phyloP scores from a whole-genome alignment of 2,888 invertebrate species.

The Junonia oenone region DNA sequence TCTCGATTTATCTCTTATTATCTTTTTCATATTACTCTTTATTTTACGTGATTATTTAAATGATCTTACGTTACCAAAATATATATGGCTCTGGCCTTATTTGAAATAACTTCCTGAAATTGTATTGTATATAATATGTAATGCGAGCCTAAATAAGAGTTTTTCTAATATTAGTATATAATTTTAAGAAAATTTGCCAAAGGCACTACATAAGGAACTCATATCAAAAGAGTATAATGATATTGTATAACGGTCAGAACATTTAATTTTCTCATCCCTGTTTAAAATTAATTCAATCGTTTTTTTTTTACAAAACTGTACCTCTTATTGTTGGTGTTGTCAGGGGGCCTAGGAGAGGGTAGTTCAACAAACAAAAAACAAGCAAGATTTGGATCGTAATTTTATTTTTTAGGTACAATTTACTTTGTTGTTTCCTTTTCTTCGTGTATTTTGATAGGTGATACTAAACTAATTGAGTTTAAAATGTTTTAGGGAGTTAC shows the following conservation, averaged over 20 bases:
- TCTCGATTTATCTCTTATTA: background rate
- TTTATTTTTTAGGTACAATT: no score
- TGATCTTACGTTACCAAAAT: background rate
- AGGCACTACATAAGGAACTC: constrained; percentile 47
- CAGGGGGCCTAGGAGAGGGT: background rate
- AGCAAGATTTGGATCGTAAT: no score
- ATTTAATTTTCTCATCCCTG: background rate
- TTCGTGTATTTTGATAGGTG: background rate
- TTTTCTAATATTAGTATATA: constrained; percentile 10
- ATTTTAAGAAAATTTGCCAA: constrained; percentile 38
- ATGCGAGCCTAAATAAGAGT: constrained; percentile 10
- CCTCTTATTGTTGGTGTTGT: constrained; percentile 4
- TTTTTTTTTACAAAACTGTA: constrained; percentile 5
- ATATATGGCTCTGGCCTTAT: background rate
- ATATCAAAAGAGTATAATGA: constrained; percentile 45
- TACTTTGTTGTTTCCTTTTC: background rate
- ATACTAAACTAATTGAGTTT: background rate
- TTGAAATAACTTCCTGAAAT: constrained; percentile 1
- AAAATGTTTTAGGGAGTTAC: no score
- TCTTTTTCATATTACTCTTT: no score
- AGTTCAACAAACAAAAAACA: no score
- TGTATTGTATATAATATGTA: constrained; percentile 4
- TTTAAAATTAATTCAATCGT: constrained; percentile 1
- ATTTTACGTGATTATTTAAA: background rate
- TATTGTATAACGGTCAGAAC: constrained; percentile 14